These are phyloP conservation scores for Andrena hattorfiana DNA, from an alignment of 2,888 invertebrate species.

Conservation along the genomic window DNA sequence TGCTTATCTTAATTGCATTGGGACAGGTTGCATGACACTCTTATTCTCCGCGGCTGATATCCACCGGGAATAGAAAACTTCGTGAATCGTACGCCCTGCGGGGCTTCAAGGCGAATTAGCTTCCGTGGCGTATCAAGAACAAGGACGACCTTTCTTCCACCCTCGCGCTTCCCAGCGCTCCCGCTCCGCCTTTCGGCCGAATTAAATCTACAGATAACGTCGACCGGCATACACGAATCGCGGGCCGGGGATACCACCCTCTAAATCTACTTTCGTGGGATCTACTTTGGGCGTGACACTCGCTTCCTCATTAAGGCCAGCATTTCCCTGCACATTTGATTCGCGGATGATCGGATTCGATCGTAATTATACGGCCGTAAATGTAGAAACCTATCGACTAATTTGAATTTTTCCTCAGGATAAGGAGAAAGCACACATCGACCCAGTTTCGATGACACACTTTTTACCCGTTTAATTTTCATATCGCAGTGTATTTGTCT, in stretches of 20 bases:
- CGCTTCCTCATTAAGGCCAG: not conserved
- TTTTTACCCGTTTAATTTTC: constrained; percentile 62
- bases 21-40: constrained; percentile 68
- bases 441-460: constrained; percentile 59
- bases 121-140: constrained; percentile 67
- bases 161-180: constrained; percentile 19
- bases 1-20: constrained; percentile 80
- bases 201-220: constrained; percentile 62
- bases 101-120: constrained; percentile 67
- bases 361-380: not conserved
- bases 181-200: constrained; percentile 38
- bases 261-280: constrained; percentile 13
- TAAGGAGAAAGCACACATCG: constrained; percentile 6
- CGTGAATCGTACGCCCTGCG: constrained; percentile 56
- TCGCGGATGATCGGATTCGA: not conserved
- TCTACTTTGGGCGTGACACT: constrained; percentile 20
- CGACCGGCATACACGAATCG: constrained; percentile 32
- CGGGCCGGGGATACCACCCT: not conserved
- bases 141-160: constrained; percentile 46
- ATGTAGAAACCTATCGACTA: not conserved
- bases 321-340: constrained; percentile 2
- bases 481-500: constrained; percentile 57
- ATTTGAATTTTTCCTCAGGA: constrained; percentile 22
- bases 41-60: constrained; percentile 61
- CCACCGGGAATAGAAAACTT: constrained; percentile 72